Conservation (phyloP, 2,888 invertebrate species). For the Cecidostiba fungosa region DNA sequence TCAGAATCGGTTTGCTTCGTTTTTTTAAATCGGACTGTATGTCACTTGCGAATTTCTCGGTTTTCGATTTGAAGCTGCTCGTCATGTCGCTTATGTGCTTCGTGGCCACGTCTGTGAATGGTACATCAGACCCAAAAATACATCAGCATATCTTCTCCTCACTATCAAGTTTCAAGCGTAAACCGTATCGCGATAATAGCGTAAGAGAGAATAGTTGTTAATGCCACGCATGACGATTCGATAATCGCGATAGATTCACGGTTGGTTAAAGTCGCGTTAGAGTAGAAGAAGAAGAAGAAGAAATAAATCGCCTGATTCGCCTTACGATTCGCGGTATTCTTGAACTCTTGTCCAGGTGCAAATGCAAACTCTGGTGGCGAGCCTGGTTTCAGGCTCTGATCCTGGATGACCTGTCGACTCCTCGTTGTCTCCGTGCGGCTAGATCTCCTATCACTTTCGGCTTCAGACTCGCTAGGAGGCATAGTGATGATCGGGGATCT, state of each 20-base stretch:
- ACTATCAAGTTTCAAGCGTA: constrained; percentile 4
- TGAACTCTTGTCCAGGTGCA: constrained; percentile 77
- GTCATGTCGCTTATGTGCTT: constrained; percentile 86
- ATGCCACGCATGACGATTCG: constrained; percentile 30
- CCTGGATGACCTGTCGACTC: constrained; percentile 68
- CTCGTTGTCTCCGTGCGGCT: constrained; percentile 68
- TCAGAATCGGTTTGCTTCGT: constrained; percentile 80
- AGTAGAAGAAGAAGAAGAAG: constrained; percentile 44
- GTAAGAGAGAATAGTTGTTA: constrained; percentile 22
- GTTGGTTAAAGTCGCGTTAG: constrained; percentile 31
- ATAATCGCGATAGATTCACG: constrained; percentile 15
- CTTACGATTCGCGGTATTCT: constrained; percentile 78
- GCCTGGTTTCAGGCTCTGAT: constrained; percentile 80
- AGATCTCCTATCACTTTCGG: constrained; percentile 75
- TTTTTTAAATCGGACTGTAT: constrained; percentile 84
- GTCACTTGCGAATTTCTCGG: constrained; percentile 86
- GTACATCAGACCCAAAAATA: constrained; percentile 63
- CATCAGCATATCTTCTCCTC: not conserved
- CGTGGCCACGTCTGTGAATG: constrained; percentile 82
- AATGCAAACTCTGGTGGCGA: constrained; percentile 84
- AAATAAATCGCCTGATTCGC: constrained; percentile 60
- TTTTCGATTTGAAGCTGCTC: constrained; percentile 85
- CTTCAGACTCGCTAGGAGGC: constrained; percentile 74
- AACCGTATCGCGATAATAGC: not conserved
- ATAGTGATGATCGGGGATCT: constrained; percentile 82